Conservation (phyloP, 2,113 vertebrate species). For the Catharus fuscescens region DNA sequence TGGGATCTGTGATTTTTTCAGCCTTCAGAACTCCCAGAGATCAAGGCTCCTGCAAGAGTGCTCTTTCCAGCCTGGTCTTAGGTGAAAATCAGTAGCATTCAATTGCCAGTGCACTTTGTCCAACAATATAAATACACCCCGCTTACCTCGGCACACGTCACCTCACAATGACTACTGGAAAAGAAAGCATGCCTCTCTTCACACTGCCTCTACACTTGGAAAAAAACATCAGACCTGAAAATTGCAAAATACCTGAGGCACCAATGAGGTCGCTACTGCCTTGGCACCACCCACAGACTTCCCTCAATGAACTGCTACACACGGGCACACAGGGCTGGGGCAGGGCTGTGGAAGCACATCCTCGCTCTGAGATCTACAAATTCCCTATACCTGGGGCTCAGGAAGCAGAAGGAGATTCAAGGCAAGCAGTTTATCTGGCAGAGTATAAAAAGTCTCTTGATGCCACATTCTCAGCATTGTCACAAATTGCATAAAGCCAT, state of each 20-base stretch:
- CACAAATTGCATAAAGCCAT: background rate
- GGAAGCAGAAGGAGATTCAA: background rate
- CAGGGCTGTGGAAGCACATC: background rate
- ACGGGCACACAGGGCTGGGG: accelerated
- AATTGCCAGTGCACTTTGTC: background rate
- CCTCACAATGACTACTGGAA: background rate
- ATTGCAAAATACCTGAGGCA: background rate
- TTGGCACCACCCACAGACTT: slow-evolving; percentile 3
- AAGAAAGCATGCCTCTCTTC: background rate
- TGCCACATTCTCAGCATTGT: background rate
- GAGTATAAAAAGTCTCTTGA: background rate
- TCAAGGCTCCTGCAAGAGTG: background rate
- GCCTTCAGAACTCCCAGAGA: background rate
- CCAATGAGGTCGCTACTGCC: background rate
- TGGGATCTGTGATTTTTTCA: background rate
- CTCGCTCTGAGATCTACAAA: accelerated
- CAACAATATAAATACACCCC: background rate
- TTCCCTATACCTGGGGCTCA: background rate
- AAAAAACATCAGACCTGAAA: background rate
- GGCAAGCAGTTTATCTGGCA: background rate
- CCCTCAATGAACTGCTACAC: background rate
- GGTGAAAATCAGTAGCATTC: background rate
- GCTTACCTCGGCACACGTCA: background rate
- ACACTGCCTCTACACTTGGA: background rate
- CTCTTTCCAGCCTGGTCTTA: background rate